phyloP scores from a whole-genome alignment of 1,140 invertebrate genomes.

The Drosophila lini region DNA sequence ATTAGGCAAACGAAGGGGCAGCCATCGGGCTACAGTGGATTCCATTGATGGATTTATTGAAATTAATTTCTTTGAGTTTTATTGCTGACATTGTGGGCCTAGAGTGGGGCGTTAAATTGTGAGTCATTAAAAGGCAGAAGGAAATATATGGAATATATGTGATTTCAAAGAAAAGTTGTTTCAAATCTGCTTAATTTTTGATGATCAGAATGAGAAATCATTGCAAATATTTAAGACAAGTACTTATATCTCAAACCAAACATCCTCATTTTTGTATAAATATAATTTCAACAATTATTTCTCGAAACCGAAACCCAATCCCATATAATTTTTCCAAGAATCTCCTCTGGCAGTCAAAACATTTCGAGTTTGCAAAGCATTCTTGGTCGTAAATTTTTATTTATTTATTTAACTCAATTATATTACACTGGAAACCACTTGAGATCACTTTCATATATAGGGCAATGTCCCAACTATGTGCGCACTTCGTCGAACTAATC shows the following conservation, averaged over 20 bases:
- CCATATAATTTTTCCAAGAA: conserved; percentile 12
- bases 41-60: conserved; percentile 79
- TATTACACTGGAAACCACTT: conserved; percentile 20
- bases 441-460: conserved; percentile 31
- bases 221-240: not conserved
- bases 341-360: not conserved
- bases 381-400: conserved; percentile 9
- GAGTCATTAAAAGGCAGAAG: conserved; percentile 38
- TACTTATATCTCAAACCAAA: not conserved
- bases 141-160: not conserved
- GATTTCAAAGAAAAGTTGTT: not conserved
- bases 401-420: conserved; percentile 4
- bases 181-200: not conserved
- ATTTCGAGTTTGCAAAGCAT: not conserved
- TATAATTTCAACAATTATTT: not conserved
- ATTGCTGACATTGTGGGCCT: conserved; percentile 37
- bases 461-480: conserved; percentile 42
- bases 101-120: conserved; percentile 44
- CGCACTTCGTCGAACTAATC: conserved; percentile 18
- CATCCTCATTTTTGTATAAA: not conserved
- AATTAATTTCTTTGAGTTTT: conserved; percentile 72
- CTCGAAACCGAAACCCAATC: not conserved
- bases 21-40: conserved; percentile 8
- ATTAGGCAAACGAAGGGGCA: conserved; percentile 36
- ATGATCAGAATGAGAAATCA: too few species aligned